Conservation (phyloP, 2,113 vertebrate species). For the cattle (Bos taurus) region ARS-UCD2.0 NC_037339.1:34075501-34076000, state of each 20-base stretch:
- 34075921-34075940: background rate
- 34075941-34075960: background rate
- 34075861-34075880: background rate
- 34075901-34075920: background rate
- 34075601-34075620: background rate
- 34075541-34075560: background rate
- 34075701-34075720: background rate
- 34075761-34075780: accelerated
- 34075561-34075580: background rate
- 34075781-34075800: background rate
- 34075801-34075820: background rate
- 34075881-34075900: too few relatives aligned
- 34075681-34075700: background rate
- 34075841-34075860: background rate
- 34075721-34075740: background rate
- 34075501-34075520: background rate
- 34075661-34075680: too few relatives aligned
- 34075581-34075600: background rate
- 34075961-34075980: background rate
- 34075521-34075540: too few relatives aligned
- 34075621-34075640: background rate
- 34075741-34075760: background rate
- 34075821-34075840: background rate
- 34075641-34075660: background rate
- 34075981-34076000: background rate